Percentiles rank a stretch among this genome's conserved stretches.
phyloP scores from a whole-genome alignment of 1,140 invertebrate genomes.

The Lasioglossum albipes region DNA sequence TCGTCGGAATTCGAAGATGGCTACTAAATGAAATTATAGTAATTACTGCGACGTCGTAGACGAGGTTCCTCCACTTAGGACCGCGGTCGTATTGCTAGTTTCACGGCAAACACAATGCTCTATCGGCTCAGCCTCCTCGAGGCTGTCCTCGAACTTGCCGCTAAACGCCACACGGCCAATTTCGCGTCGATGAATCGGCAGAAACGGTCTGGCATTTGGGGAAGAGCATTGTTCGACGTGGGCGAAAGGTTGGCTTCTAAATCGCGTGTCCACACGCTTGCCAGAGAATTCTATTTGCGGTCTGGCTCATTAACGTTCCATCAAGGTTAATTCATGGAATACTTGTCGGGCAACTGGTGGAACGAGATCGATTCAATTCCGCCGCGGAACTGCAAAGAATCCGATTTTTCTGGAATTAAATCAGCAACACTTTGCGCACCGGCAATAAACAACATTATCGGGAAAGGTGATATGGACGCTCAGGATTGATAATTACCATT shows the following conservation, averaged over 20 bases:
- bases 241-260: neutral
- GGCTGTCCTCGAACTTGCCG: constrained; percentile 24
- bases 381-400: neutral
- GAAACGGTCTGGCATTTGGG: constrained; percentile 20
- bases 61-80: constrained; percentile 42
- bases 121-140: constrained; percentile 25
- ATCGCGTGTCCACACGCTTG: neutral
- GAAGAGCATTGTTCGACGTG: neutral
- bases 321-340: neutral
- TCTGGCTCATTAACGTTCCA: neutral
- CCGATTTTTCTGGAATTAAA: neutral
- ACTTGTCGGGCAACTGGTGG: neutral
- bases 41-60: constrained; percentile 47
- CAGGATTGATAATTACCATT: neutral
- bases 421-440: neutral
- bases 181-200: constrained; percentile 44
- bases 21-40: constrained; percentile 55
- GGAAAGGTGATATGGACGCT: neutral
- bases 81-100: constrained; percentile 40
- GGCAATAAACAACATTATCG: neutral
- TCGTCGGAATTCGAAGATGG: constrained; percentile 36
- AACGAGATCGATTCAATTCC: constrained; percentile 2
- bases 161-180: constrained; percentile 36
- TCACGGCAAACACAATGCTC: constrained; percentile 47
- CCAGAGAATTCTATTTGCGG: constrained; percentile 21